Percentiles rank a stretch among this genome's conserved stretches.
These are phyloP conservation scores for Eulithis prunata DNA, from an alignment of 2,888 invertebrate species.

Conservation along the genomic window DNA sequence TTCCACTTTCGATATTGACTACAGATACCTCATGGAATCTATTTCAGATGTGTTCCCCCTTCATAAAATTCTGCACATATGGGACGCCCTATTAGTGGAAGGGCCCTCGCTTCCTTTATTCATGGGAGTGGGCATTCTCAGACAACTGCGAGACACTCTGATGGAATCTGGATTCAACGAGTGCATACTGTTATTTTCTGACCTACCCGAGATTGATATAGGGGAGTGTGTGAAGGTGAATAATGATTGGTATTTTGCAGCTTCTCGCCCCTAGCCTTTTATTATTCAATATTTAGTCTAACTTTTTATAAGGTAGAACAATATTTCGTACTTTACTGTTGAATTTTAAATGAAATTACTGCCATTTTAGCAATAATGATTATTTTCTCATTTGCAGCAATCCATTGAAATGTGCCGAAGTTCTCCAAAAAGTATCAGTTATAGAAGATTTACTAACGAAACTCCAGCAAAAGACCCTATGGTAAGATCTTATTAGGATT, in stretches of 20 bases:
- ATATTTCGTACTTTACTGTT: no score
- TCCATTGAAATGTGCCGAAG: constrained; percentile 93
- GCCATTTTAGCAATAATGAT: no score
- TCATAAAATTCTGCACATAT: constrained; percentile 98
- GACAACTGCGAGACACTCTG: constrained; percentile 93
- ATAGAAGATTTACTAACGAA: constrained; percentile 89
- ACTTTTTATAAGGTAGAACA: no score
- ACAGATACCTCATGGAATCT: no score
- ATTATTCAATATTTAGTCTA: no score
- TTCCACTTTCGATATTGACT: no score
- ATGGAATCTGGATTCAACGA: constrained; percentile 98
- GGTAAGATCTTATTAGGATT: constrained; percentile 54
- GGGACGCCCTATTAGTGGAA: constrained; percentile 98
- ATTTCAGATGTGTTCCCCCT: constrained; percentile 96
- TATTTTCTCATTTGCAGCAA: constrained; percentile 72
- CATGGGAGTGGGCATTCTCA: constrained; percentile 96
- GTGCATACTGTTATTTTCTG: constrained; percentile 98
- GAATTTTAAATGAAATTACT: no score
- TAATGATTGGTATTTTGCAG: not conserved
- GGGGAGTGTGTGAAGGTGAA: constrained; percentile 92
- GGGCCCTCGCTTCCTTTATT: constrained; percentile 97
- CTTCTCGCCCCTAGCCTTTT: no score
- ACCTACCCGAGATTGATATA: constrained; percentile 98
- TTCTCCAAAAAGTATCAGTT: constrained; percentile 95
- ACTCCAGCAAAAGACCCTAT: constrained; percentile 68